Evolutionary conservation across 1,140 invertebrate genomes (phyloP).

Genomic region (Drosophila bipectinata): DNA sequence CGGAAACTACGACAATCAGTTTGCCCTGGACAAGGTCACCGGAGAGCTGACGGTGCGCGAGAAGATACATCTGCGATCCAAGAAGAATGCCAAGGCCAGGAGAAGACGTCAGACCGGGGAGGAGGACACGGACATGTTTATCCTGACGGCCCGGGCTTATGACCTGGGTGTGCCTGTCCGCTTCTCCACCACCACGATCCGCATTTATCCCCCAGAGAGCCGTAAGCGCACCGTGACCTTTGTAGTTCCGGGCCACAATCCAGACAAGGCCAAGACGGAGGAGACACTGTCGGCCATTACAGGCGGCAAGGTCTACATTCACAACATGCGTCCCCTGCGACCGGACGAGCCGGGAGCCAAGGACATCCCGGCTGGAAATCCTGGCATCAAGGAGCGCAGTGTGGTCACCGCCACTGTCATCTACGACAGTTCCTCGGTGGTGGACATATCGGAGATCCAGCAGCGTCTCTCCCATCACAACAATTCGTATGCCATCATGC

Average conservation of each 20-base stretch:
- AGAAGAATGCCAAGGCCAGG: slow-evolving; percentile 74
- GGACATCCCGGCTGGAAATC: slow-evolving; percentile 57
- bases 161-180: slow-evolving; percentile 91
- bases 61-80: slow-evolving; percentile 64
- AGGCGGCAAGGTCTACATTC: slow-evolving; percentile 90
- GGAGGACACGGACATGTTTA: slow-evolving; percentile 85
- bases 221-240: slow-evolving; percentile 90
- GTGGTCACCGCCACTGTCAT: slow-evolving; percentile 90
- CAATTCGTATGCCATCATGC: slow-evolving; percentile 82
- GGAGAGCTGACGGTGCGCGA: slow-evolving; percentile 86
- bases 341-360: slow-evolving; percentile 73
- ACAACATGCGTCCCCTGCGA: slow-evolving; percentile 89
- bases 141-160: slow-evolving; percentile 89
- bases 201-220: slow-evolving; percentile 88
- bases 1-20: slow-evolving; percentile 92
- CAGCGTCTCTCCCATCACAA: slow-evolving; percentile 86
- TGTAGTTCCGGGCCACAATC: slow-evolving; percentile 90
- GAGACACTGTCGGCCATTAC: slow-evolving; percentile 90
- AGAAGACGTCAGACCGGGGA: slow-evolving; percentile 75
- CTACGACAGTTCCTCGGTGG: slow-evolving; percentile 87
- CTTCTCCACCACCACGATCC: slow-evolving; percentile 87
- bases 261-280: slow-evolving; percentile 89
- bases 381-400: slow-evolving; percentile 86
- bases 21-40: slow-evolving; percentile 90
- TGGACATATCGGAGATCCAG: slow-evolving; percentile 89